phyloP scores from a whole-genome alignment of 1,140 invertebrate genomes.

The Temnothorax nylanderi region DNA sequence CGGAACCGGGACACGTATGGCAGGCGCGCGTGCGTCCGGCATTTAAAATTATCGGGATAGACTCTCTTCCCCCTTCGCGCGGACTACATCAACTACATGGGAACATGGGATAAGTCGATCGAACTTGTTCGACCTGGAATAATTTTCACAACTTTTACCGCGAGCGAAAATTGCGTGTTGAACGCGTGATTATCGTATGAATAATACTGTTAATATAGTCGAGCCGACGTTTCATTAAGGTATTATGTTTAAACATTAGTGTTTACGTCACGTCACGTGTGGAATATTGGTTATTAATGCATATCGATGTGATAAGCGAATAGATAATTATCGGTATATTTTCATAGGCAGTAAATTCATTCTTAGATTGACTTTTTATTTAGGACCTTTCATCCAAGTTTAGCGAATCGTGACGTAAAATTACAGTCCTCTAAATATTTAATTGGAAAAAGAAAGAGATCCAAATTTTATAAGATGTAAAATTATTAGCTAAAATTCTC shows the following conservation, averaged over 20 bases:
- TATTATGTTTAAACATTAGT: not conserved
- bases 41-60: slow-evolving; percentile 60
- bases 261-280: not conserved
- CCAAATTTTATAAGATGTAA: not conserved
- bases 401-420: not conserved
- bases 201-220: not conserved
- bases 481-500: not conserved
- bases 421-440: not conserved
- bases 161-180: slow-evolving; percentile 7
- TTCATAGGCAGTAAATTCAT: not conserved
- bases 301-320: not conserved
- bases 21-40: slow-evolving; percentile 32
- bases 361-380: not conserved
- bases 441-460: not conserved
- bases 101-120: not conserved
- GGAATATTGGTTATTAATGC: slow-evolving; percentile 19
- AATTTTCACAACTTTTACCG: not conserved
- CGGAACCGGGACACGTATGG: slow-evolving; percentile 59
- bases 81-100: not conserved
- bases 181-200: not conserved
- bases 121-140: not conserved
- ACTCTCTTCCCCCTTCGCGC: not conserved
- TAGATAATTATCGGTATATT: not conserved
- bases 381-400: not conserved
- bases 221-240: not conserved